Base-by-base conservation (phyloP, 1,140 invertebrate genomes). In the Papilio dardanus region DNA sequence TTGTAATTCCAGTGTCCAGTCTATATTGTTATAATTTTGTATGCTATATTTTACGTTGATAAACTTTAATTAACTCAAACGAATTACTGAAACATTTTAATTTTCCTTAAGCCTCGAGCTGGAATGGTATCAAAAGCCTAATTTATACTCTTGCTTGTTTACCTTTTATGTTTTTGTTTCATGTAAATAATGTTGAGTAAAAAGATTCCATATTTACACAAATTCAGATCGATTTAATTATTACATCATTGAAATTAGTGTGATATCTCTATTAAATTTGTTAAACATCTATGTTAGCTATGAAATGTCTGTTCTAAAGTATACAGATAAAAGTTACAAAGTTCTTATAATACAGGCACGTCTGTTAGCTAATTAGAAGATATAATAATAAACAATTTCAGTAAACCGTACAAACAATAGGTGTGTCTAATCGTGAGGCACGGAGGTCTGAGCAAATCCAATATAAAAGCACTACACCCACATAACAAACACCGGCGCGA, bases 391-490 rank as follows among this genome's bases (percentile, higher is more conserved):
- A 79, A 81, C 78, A 80, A 77, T 81, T 65, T 73, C 67, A 76
- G 33, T 71, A 62, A 76, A 7, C 40, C 65, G 65, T 42, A 33
- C 40, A 80, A 77, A 82, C 81, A 81, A 84, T 79, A 75, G 76
- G 33, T 21, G 66, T 35, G 76, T 78, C 65, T 74, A 78, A 83
- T 78, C 76, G 66, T 42, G 75, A 73, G 66, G 71, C 76, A 71
- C 73, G 73, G 58, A 69, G 66, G 76, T 74, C 69, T 69, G 79
- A 77, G 85, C 83, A 89, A 58, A 89, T 89, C 88, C 87, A 89
- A 88, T 79, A 74, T 78, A 83, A 83, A 81, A 79, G 81, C 78
- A 74, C 68, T 50, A 76, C 79, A 81, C 82, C 82, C 84, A 84
- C 86, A 83, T 71, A 79, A 71, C 77, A 79, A 71, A 75, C 79